Conservation (phyloP, 2,888 invertebrate species). For the Tryphoninae sp. region DNA sequence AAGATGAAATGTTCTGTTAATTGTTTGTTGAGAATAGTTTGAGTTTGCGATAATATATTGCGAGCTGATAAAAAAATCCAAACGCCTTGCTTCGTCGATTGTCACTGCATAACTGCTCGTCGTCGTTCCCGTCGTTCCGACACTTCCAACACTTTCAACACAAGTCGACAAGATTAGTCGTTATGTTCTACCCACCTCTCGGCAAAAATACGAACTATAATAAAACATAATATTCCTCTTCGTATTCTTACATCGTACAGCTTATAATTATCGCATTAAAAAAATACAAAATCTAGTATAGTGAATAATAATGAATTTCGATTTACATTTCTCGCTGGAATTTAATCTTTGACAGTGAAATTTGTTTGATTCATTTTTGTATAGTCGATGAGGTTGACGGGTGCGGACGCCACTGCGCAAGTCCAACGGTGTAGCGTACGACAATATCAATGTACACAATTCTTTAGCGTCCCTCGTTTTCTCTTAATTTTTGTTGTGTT, state of each 20-base stretch:
- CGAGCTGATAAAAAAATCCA: not conserved
- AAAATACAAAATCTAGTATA: too few relatives aligned
- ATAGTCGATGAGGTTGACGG: not conserved
- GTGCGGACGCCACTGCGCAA: not conserved
- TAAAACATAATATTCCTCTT: not conserved
- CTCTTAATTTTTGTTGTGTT: slow-evolving; percentile 1
- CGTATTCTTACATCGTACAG: too few relatives aligned
- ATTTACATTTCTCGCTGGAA: too few relatives aligned
- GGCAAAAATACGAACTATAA: slow-evolving; percentile 6
- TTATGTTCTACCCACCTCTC: not conserved
- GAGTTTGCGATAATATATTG: too few relatives aligned
- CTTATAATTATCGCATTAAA: too few relatives aligned
- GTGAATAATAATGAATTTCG: too few relatives aligned
- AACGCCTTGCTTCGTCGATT: not conserved
- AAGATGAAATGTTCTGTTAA: not conserved
- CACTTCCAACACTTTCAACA: not conserved
- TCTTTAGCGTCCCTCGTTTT: not conserved
- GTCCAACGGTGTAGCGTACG: not conserved
- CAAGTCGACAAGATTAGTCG: slow-evolving; percentile 50
- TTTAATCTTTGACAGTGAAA: too few relatives aligned
- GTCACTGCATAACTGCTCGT: slow-evolving; percentile 23
- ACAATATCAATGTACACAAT: slow-evolving; percentile 17
- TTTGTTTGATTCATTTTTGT: too few relatives aligned
- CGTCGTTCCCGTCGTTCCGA: not conserved
- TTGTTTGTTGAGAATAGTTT: slow-evolving; percentile 18